Base-by-base conservation (phyloP, 2,888 invertebrate genomes). In the Dendrolimus pini region DNA sequence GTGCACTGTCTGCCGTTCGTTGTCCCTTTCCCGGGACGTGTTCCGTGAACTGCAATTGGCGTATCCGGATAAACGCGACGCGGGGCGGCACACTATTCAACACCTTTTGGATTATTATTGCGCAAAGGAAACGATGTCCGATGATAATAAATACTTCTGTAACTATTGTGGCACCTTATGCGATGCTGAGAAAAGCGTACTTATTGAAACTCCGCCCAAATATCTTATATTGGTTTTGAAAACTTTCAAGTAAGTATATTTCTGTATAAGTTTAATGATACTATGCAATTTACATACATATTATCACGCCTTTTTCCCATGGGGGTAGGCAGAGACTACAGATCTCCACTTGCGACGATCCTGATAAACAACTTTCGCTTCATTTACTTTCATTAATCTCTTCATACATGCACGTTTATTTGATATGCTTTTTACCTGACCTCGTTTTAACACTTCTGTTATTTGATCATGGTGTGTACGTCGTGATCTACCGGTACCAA, bases 141-240 rank as follows among this genome's bases (percentile, higher is more conserved):
- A 95, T 0, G 96, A 96, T 57, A 97, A 97, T 77, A 94, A 81
- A 54, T 97, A 97, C 79, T 93, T 93, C 64, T 97, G 97, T 86
- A 94, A 94, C 61, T 93, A 93, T 56, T 97, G 97, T 77, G 93
- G 92, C 56, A 92, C 92, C 12, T 84, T 96, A 12, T 94, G 95
- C 53, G 96, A 97, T 71, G 97, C 96, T 0, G 95, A 95, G 75
- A 70, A 85, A 30, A 82, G 81, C 58, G 86, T 88, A 0, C 63
- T 83, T 1, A 93, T 97, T 9, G 92, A 95, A 10, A 93, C 94
- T 57, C 92, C 95, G 7, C 97, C 97, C 0, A 93, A 94, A 54
- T 94, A 96, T 79, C 90, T 97, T 12, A 94, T 97, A 60, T 85
- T 97, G 2, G 96, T 96, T 0, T 81, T 97, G 10, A 95, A 97